phyloP scores from a whole-genome alignment of 2,113 vertebrate genomes.

The Mobula hypostoma region DNA sequence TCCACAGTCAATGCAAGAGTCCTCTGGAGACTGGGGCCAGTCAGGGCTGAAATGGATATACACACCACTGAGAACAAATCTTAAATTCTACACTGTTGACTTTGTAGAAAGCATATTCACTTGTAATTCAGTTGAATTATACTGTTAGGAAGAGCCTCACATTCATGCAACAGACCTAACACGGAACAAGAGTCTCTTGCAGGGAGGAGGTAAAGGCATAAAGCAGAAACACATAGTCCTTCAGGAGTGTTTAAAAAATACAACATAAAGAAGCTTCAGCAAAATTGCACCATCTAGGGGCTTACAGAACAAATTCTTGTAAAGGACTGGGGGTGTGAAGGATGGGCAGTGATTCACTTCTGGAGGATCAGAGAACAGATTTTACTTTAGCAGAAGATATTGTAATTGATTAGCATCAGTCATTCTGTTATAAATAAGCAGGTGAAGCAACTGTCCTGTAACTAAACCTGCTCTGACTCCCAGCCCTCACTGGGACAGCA shows the following conservation, averaged over 20 bases:
- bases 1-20: slow-evolving; percentile 68
- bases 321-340: not conserved
- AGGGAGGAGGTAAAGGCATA: not conserved
- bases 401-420: not conserved
- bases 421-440: not conserved
- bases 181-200: not conserved
- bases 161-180: not conserved
- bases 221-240: not conserved
- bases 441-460: not conserved
- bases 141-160: not conserved
- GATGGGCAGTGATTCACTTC: not conserved
- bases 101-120: not conserved
- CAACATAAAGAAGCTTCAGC: not conserved
- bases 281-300: not conserved
- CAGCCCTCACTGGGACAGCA: not conserved
- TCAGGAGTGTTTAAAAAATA: not conserved
- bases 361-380: not conserved
- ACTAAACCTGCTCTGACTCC: not conserved
- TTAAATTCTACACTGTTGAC: not conserved
- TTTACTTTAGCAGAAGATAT: not conserved
- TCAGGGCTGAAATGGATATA: slow-evolving; percentile 63
- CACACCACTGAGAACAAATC: not conserved
- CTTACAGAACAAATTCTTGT: not conserved
- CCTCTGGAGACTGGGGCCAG: slow-evolving; percentile 71
- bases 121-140: not conserved